Conservation (phyloP, 2,888 invertebrate genomes). For the Leptinotarsa peninsularis region DNA sequence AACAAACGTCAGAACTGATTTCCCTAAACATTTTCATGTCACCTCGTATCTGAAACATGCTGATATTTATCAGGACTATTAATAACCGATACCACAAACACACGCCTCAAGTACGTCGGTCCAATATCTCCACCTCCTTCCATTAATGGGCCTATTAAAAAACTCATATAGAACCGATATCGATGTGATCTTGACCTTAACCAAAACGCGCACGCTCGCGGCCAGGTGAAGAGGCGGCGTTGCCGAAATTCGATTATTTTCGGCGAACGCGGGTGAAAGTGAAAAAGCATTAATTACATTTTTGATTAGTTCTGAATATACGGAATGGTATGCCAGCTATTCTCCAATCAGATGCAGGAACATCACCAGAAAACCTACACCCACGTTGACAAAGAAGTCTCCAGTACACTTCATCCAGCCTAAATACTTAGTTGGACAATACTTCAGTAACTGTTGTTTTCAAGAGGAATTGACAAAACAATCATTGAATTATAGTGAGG, state of each 20-base stretch:
- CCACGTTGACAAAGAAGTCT: too few relatives aligned
- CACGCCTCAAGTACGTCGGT: constrained; percentile 8
- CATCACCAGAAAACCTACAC: too few relatives aligned
- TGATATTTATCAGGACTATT: constrained; percentile 13
- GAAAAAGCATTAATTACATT: not conserved
- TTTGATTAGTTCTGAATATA: too few relatives aligned
- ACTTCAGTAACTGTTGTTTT: too few relatives aligned
- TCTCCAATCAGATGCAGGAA: too few relatives aligned
- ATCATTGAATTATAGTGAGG: too few relatives aligned
- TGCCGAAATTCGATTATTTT: not conserved
- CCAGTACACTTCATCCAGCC: too few relatives aligned
- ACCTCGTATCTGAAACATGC: constrained; percentile 7
- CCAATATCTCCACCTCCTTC: constrained; percentile 11
- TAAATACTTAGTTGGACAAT: too few relatives aligned
- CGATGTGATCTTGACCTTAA: constrained; percentile 16
- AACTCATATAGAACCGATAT: constrained; percentile 8
- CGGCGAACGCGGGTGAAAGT: not conserved
- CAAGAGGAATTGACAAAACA: too few relatives aligned
- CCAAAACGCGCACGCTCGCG: constrained; percentile 10
- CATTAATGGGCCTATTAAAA: constrained; percentile 23
- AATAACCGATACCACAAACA: constrained; percentile 19
- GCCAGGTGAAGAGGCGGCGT: not conserved
- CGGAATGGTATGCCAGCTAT: too few relatives aligned
- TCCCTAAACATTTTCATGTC: not conserved
- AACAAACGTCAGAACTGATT: not conserved